Base-by-base conservation (phyloP, 1,140 invertebrate species). In the Druon quercuslanigerum region DNA sequence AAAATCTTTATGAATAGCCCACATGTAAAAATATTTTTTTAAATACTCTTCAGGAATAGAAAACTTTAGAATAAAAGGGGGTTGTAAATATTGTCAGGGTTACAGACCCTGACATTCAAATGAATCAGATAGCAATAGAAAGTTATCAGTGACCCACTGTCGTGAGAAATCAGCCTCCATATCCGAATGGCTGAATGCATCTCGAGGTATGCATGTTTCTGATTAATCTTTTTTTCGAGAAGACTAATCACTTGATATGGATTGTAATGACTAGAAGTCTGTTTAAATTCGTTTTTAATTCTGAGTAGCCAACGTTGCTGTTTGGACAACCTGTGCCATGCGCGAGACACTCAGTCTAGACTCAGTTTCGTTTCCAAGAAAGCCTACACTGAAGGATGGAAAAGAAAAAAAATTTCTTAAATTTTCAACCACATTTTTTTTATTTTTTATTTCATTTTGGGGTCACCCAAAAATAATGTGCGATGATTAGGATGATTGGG, bases 161-260 rank as follows among this genome's bases (percentile, higher is more conserved):
- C 57, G 57, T 60, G 57, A 33, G 57, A 60, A 60, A 60, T 3
- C 16, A 60, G 33, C 8, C 17, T 12, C 16, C 13, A 5, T 25
- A 11, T 60, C 13, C 40, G 13, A 14, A 7, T 25, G 19, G 11
- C 13, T 60, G 13, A 6, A 16, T 25, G 19, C 57, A 60, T 60
- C 20, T 60, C 12, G 16, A 25, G 16, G 5, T 25, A 40, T 25
- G 25, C 57, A 33, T 60, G 20, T 60, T 40, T 60, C 57, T 60
- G 13, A 60, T 60, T 60, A 60, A 60, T 60, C 57, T 60, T 60
- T 60, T 60, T 60, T 60, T 60, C 57, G 14, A 60, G 57, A 60
- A 60, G 57, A 14, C 13, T 60, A 14, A 60, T 33, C 57, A 60
- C 13, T 60, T 60, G 57, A 60, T 60, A 60, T 33, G 19, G 33